phyloP scores from a whole-genome alignment of 2,113 vertebrate genomes.

The Oceanites oceanicus region DNA sequence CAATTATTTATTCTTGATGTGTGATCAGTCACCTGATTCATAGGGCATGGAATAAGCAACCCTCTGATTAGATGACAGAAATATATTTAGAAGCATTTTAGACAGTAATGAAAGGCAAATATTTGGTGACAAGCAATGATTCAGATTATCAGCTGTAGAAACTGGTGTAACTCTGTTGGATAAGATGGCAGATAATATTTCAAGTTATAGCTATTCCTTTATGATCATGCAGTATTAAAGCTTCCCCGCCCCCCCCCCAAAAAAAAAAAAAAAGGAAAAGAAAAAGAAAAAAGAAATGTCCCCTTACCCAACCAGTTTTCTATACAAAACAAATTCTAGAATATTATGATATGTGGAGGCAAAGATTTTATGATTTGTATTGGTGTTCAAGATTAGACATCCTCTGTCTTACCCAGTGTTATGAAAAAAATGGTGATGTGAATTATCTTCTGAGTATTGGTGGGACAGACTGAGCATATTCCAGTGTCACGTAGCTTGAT shows the following conservation, averaged over 20 bases:
- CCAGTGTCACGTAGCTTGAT: not conserved
- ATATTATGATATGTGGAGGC: not conserved
- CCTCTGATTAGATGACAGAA: not conserved
- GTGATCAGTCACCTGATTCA: not conserved
- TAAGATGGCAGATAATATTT: not conserved
- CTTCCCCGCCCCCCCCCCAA: rapidly evolving
- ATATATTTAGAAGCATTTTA: not conserved
- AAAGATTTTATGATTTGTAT: not conserved
- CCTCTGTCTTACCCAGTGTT: not conserved
- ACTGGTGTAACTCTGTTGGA: not conserved
- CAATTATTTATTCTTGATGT: constrained; percentile 20
- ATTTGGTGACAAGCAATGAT: not conserved
- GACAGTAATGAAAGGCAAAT: not conserved
- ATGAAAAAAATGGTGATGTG: not conserved
- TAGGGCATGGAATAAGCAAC: not conserved
- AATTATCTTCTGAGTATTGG: not conserved
- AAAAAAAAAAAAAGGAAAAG: too few species aligned
- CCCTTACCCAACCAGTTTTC: not conserved
- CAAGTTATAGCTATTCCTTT: not conserved
- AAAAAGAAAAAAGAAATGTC: not conserved
- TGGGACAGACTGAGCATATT: rapidly evolving
- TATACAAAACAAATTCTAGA: not conserved
- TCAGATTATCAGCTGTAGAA: not conserved
- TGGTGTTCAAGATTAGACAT: not conserved
- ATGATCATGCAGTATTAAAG: not conserved